Percentiles rank a stretch among this genome's conserved stretches.
These are phyloP conservation scores for Ceyx margarethae DNA, from an alignment of 2,113 vertebrate genomes.

Conservation along the genomic window DNA sequence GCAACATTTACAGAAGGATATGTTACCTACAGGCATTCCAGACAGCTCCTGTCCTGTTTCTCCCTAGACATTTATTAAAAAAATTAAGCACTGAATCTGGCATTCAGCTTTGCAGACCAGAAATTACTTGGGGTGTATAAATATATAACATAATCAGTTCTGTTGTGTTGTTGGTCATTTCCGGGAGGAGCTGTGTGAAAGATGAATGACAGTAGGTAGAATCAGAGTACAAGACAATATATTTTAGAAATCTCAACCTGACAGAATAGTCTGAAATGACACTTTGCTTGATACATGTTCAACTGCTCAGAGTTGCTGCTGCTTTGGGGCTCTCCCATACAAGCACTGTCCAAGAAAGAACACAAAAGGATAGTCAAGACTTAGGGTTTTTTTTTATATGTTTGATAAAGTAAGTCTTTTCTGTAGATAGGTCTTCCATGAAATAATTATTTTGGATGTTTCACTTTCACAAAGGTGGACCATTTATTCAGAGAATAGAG, in stretches of 20 bases:
- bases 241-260: neutral
- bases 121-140: neutral
- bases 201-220: neutral
- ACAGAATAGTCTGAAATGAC: neutral
- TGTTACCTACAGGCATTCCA: neutral
- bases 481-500: neutral
- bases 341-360: neutral
- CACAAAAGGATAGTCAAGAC: neutral
- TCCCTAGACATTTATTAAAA: neutral
- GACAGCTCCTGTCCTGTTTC: neutral
- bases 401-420: neutral
- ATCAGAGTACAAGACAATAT: neutral
- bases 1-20: neutral
- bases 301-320: neutral
- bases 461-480: neutral
- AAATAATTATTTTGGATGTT: neutral
- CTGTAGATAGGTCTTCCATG: neutral
- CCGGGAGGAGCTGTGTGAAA: neutral
- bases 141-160: neutral
- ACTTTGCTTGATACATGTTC: neutral
- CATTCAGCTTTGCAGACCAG: neutral
- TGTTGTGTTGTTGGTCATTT: neutral
- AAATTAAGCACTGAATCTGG: neutral
- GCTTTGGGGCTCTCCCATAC: neutral
- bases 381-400: neutral